A percentile compares a stretch with the other conserved stretches of the same genome.
These are phyloP conservation scores for Pachydiplax longipennis DNA, from an alignment of 2,888 invertebrate genomes.

Conservation along the genomic window DNA sequence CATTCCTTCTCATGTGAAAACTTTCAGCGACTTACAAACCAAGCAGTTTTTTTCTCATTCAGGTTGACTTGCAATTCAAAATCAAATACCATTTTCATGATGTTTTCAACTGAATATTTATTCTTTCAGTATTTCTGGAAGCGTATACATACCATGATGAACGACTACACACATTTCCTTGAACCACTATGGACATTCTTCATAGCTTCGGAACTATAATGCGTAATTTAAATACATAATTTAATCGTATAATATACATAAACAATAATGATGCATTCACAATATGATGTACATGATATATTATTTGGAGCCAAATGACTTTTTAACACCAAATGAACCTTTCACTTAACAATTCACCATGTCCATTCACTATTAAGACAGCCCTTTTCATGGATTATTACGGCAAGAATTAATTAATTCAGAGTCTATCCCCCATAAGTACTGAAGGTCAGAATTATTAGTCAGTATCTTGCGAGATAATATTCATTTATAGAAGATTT, in stretches of 20 bases:
- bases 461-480: too few relatives aligned
- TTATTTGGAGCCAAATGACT: neutral
- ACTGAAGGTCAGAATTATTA: too few relatives aligned
- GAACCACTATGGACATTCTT: slow-evolving; percentile 39
- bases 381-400: neutral
- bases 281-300: slow-evolving; percentile 31
- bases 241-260: slow-evolving; percentile 27
- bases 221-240: slow-evolving; percentile 26
- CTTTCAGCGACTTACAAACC: too few relatives aligned
- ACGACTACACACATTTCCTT: slow-evolving; percentile 41
- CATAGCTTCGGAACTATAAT: slow-evolving; percentile 40
- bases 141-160: slow-evolving; percentile 40
- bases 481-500: too few relatives aligned
- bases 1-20: too few relatives aligned
- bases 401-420: neutral
- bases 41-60: neutral
- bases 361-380: neutral
- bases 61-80: neutral
- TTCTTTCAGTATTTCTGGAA: slow-evolving; percentile 37
- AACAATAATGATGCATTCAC: slow-evolving; percentile 4
- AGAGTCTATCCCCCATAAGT: too few relatives aligned
- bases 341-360: neutral
- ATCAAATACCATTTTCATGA: neutral
- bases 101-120: slow-evolving; percentile 27
- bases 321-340: neutral